Conservation (phyloP, 1,140 invertebrate genomes). For the Zaprionus inermis region DNA sequence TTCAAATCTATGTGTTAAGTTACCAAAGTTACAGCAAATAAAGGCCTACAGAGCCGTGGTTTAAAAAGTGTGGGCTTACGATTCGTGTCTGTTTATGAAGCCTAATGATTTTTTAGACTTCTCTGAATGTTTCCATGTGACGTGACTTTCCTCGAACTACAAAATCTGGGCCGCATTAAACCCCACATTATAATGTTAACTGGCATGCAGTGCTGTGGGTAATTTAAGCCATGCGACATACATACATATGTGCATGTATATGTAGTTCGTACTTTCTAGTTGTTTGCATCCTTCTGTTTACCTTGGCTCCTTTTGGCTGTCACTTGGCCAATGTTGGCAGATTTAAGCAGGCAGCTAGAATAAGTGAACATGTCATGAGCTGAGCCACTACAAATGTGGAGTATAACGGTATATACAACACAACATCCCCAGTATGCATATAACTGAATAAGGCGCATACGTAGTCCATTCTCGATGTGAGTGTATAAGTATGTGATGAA, state of each 20-base stretch:
- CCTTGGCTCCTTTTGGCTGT: conserved; percentile 15
- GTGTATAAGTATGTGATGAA: conserved; percentile 19
- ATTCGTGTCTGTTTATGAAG: background rate
- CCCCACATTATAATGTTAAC: background rate
- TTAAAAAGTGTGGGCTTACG: background rate
- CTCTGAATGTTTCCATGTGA: background rate
- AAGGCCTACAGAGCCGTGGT: conserved; percentile 14
- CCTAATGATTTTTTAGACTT: background rate
- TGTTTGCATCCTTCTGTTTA: conserved; percentile 27
- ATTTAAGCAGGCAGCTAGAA: conserved; percentile 58
- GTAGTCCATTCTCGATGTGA: conserved; percentile 12
- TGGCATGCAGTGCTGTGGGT: background rate
- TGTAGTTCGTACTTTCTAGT: background rate
- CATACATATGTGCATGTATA: background rate
- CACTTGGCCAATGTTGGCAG: conserved; percentile 9
- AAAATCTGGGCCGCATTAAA: too few relatives aligned
- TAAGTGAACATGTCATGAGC: conserved; percentile 70
- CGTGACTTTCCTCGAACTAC: background rate
- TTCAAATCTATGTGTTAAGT: conserved; percentile 35
- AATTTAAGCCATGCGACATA: conserved; percentile 22
- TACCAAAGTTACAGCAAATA: conserved; percentile 64
- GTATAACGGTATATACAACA: conserved; percentile 33
- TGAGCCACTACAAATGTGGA: conserved; percentile 76
- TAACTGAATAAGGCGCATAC: background rate
- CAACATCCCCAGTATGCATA: conserved; percentile 21